These are phyloP conservation scores for Ypsolopha sequella DNA, from an alignment of 2,888 invertebrate genomes.

Conservation along the genomic window DNA sequence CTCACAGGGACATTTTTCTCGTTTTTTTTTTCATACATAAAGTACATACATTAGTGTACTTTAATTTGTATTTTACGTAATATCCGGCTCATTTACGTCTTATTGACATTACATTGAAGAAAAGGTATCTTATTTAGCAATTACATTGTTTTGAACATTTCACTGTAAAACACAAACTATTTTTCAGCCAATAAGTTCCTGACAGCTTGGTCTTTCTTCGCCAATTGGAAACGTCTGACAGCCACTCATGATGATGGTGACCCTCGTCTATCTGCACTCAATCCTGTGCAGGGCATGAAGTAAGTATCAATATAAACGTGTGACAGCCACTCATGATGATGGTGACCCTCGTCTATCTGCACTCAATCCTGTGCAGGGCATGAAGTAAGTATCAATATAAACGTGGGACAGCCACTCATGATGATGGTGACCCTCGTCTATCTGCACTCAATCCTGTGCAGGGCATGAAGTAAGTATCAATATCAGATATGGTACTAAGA, in stretches of 20 bases:
- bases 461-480: conserved; percentile 27
- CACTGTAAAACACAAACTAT: neutral
- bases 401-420: conserved; percentile 25
- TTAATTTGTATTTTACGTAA: no score
- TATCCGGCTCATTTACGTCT: no score
- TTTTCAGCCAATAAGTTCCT: conserved; percentile 27
- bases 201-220: conserved; percentile 32
- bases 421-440: conserved; percentile 29
- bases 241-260: conserved; percentile 27
- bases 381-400: conserved; percentile 21
- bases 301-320: conserved; percentile 16
- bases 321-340: conserved; percentile 25
- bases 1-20: no score
- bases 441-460: conserved; percentile 30
- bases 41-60: no score
- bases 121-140: no score
- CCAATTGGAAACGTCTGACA: conserved; percentile 35
- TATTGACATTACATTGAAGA: no score
- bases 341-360: conserved; percentile 29
- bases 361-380: conserved; percentile 32
- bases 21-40: no score
- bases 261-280: conserved; percentile 25
- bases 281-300: conserved; percentile 37
- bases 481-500: no score
- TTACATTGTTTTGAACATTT: no score